phyloP scores from a whole-genome alignment of 2,797 vertebrate species.

The Petrocephalus sullivani region DNA sequence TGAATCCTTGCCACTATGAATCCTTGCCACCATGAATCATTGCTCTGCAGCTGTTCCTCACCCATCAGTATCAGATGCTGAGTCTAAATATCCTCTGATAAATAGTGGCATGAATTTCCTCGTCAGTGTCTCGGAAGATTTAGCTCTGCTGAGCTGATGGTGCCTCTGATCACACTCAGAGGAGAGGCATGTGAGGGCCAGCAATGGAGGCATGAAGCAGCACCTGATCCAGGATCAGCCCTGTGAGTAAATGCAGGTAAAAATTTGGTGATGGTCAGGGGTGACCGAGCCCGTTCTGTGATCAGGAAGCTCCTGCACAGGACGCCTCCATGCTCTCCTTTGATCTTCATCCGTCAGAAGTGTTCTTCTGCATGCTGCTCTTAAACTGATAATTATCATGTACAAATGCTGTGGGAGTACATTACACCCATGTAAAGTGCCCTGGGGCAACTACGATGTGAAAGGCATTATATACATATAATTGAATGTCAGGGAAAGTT shows the following conservation, averaged over 20 bases:
- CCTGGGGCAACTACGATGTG: too few species aligned
- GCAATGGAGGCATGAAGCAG: background rate
- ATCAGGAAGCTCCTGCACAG: background rate
- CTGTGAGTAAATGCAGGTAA: background rate
- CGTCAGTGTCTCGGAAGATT: background rate
- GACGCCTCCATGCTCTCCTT: background rate
- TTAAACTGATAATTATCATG: background rate
- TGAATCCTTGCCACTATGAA: too few species aligned
- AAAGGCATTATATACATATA: too few species aligned
- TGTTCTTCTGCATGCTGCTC: background rate
- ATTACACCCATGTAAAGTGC: too few species aligned
- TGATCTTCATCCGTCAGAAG: background rate
- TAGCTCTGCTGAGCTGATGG: background rate
- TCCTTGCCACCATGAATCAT: too few species aligned
- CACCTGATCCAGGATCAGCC: background rate
- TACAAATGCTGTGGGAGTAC: too few species aligned
- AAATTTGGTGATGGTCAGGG: background rate
- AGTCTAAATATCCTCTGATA: constrained; percentile 49
- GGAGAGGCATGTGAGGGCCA: background rate
- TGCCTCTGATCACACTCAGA: background rate
- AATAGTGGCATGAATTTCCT: constrained; percentile 53
- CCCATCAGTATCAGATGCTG: constrained; percentile 50
- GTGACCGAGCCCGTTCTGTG: background rate
- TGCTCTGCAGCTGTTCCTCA: constrained; percentile 30
- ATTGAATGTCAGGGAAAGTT: too few species aligned